Evolutionary conservation across 92 coral and sea anemone species (phyloP).

Genomic region (Montipora capitata): DNA sequence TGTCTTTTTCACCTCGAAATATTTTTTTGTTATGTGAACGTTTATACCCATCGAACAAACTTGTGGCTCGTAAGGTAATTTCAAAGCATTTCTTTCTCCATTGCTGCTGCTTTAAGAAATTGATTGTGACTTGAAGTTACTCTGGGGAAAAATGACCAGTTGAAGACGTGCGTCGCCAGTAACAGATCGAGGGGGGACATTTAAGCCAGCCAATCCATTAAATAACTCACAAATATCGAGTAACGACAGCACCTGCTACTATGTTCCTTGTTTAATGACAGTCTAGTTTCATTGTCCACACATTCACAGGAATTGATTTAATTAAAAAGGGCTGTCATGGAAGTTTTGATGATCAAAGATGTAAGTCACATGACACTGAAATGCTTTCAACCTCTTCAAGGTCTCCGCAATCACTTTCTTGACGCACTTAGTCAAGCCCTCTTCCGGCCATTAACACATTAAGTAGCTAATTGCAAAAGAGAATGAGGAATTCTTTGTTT

Average conservation of each 20-base stretch:
- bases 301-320: not conserved
- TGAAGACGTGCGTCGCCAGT: not conserved
- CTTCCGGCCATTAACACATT: conserved; percentile 6
- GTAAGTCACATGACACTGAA: too few species aligned
- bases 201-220: too few species aligned
- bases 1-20: too few species aligned
- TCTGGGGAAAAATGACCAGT: too few species aligned
- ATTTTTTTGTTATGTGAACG: too few species aligned
- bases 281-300: not conserved
- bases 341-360: not conserved
- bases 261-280: not conserved
- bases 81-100: too few species aligned
- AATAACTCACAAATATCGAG: not conserved
- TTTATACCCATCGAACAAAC: too few species aligned
- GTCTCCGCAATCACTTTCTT: not conserved
- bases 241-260: not conserved
- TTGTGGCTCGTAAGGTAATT: too few species aligned
- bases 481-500: not conserved
- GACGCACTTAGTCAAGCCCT: not conserved
- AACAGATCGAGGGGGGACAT: not conserved
- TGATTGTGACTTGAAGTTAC: too few species aligned
- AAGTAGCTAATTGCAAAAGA: conserved; percentile 1
- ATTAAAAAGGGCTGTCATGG: not conserved
- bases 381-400: conserved; percentile 24
- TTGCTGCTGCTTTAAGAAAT: too few species aligned